Conservation (phyloP, 23 tunicate species). For the Trididemnum nubilum region DNA sequence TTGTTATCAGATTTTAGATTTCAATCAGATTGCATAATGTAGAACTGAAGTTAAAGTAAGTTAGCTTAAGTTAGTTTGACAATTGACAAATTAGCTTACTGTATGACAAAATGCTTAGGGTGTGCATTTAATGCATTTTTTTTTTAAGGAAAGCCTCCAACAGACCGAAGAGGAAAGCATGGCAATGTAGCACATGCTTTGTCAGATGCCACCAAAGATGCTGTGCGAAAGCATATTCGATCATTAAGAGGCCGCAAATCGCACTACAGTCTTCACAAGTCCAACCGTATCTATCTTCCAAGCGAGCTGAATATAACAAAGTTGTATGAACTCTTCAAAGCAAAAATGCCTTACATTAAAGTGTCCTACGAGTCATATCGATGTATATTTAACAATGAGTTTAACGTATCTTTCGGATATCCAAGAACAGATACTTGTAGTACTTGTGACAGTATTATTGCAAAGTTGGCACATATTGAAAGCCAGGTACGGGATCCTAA, state of each 20-base stretch:
- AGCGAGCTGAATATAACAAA: slow-evolving; percentile 1
- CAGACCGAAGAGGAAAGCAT: slow-evolving; percentile 4
- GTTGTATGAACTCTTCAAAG: not conserved
- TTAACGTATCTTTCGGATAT: not conserved
- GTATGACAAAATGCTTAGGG: too few species aligned
- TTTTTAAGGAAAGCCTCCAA: slow-evolving; percentile 2
- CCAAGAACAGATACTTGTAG: slow-evolving; percentile 24
- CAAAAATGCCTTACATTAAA: not conserved
- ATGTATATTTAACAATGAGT: not conserved
- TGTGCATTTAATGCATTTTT: not conserved
- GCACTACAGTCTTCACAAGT: too few species aligned
- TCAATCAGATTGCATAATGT: too few species aligned
- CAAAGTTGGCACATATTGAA: not conserved
- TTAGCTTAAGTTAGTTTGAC: too few species aligned
- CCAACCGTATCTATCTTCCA: too few species aligned
- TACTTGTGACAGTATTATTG: slow-evolving; percentile 11
- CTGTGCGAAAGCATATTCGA: too few species aligned
- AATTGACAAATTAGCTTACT: too few species aligned
- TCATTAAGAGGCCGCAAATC: too few species aligned
- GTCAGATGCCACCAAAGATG: not conserved
- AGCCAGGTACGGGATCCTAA: slow-evolving; percentile 6
- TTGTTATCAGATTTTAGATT: too few species aligned
- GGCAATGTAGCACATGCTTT: too few species aligned
- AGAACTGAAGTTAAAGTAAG: too few species aligned
- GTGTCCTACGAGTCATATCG: slow-evolving; percentile 29